phyloP scores from a whole-genome alignment of 2,888 invertebrate species.

The Andrena chrysosceles region DNA sequence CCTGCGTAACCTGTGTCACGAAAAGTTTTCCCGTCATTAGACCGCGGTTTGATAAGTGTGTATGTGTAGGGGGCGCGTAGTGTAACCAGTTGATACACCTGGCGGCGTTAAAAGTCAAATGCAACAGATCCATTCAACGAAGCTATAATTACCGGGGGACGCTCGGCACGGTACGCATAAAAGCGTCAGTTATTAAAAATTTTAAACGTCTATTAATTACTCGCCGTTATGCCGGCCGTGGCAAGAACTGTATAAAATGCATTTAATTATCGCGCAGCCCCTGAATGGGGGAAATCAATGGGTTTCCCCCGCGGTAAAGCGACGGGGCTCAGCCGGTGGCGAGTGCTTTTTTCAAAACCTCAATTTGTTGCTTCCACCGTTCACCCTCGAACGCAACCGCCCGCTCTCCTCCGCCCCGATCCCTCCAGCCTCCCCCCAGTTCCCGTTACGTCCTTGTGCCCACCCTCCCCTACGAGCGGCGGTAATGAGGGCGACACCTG shows the following conservation, averaged over 20 bases:
- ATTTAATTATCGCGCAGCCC: constrained; percentile 80
- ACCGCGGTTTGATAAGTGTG: constrained; percentile 73
- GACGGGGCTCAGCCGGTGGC: constrained; percentile 62
- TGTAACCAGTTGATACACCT: constrained; percentile 74
- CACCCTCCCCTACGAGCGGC: constrained; percentile 61
- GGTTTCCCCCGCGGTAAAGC: constrained; percentile 76
- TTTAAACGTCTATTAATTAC: constrained; percentile 83
- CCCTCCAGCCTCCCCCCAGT: too few species aligned
- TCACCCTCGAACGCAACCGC: constrained; percentile 55
- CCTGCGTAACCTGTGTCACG: constrained; percentile 50
- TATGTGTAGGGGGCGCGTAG: constrained; percentile 59
- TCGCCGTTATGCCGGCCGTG: constrained; percentile 75
- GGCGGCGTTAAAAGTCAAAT: constrained; percentile 80
- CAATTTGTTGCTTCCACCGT: constrained; percentile 76
- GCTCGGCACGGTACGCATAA: constrained; percentile 75
- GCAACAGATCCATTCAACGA: constrained; percentile 81
- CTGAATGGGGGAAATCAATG: constrained; percentile 82
- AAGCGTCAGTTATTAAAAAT: constrained; percentile 82
- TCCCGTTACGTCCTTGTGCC: constrained; percentile 65
- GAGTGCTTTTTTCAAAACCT: constrained; percentile 77
- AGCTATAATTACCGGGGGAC: constrained; percentile 78
- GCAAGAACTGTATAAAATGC: constrained; percentile 78
- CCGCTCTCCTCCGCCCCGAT: constrained; percentile 39
- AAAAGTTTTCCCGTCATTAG: constrained; percentile 72
- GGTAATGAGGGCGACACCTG: constrained; percentile 79